Evolutionary conservation across 1,140 invertebrate genomes (phyloP).

Genomic region (Mercenaria mercenaria): DNA sequence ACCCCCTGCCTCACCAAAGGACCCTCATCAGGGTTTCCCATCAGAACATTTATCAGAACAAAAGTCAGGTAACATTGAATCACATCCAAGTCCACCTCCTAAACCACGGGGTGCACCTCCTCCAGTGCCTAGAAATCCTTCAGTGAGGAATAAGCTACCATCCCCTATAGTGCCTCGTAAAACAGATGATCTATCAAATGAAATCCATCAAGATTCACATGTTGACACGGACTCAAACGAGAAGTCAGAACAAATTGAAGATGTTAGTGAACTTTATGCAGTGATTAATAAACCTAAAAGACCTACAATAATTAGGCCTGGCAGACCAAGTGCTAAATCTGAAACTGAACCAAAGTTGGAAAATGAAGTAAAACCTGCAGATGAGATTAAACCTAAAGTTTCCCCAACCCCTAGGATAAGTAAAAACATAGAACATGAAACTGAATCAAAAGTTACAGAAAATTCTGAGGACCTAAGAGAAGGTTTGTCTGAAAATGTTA

Average conservation of each 20-base stretch:
- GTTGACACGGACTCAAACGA: neutral
- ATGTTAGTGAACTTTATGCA: constrained; percentile 50
- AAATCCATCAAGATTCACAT: neutral
- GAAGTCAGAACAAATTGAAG: neutral
- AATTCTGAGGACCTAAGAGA: neutral
- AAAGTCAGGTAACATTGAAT: neutral
- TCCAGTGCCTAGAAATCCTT: constrained; percentile 21
- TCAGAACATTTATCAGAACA: neutral
- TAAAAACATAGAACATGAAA: neutral
- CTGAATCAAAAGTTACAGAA: neutral
- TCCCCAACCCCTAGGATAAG: neutral
- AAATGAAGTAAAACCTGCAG: neutral
- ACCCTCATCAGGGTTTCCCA: neutral
- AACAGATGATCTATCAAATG: neutral
- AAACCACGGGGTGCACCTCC: constrained; percentile 9
- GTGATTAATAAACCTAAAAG: constrained; percentile 58
- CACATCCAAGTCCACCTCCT: neutral
- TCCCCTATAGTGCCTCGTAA: neutral
- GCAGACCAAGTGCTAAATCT: neutral
- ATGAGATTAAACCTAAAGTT: neutral
- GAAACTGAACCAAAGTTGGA: neutral
- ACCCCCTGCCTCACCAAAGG: neutral
- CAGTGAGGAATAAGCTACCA: neutral
- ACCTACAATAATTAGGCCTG: constrained; percentile 62
- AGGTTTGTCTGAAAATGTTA: neutral